Evolutionary conservation across 2,888 invertebrate species (phyloP).

Genomic region (Sepiola atlantica): DNA sequence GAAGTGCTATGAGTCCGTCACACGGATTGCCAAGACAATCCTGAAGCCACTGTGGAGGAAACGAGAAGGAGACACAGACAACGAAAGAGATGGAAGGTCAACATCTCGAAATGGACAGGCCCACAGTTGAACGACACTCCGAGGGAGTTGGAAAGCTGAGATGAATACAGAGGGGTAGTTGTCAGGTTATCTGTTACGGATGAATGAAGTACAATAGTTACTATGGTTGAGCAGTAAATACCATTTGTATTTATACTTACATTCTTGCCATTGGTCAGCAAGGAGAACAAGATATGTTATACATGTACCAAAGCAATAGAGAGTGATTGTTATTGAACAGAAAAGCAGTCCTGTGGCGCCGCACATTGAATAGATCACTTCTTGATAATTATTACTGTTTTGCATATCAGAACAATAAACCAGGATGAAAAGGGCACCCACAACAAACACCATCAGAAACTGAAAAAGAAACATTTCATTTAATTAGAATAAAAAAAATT

Average conservation of each 20-base stretch:
- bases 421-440: slow-evolving; percentile 77
- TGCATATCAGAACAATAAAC: slow-evolving; percentile 78
- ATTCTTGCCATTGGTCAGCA: slow-evolving; percentile 80
- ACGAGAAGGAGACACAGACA: too few species aligned
- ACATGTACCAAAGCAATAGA: slow-evolving; percentile 81
- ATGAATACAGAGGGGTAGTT: too few species aligned
- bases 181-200: too few species aligned
- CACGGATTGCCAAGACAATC: too few species aligned
- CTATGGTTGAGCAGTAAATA: too few species aligned
- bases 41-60: too few species aligned
- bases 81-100: too few species aligned
- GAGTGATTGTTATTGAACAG: slow-evolving; percentile 75
- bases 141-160: too few species aligned
- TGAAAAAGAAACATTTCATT: slow-evolving; percentile 60
- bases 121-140: too few species aligned
- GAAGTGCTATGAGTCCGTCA: too few species aligned
- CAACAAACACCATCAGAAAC: slow-evolving; percentile 74
- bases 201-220: too few species aligned
- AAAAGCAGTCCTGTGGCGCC: slow-evolving; percentile 72
- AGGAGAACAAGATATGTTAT: slow-evolving; percentile 80
- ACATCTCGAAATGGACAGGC: too few species aligned
- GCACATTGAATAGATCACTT: slow-evolving; percentile 74
- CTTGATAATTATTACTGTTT: slow-evolving; percentile 76
- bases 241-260: slow-evolving; percentile 65
- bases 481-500: neutral